Evolutionary conservation across 2,888 invertebrate genomes (phyloP).

Genomic region (Gerris lacustris): DNA sequence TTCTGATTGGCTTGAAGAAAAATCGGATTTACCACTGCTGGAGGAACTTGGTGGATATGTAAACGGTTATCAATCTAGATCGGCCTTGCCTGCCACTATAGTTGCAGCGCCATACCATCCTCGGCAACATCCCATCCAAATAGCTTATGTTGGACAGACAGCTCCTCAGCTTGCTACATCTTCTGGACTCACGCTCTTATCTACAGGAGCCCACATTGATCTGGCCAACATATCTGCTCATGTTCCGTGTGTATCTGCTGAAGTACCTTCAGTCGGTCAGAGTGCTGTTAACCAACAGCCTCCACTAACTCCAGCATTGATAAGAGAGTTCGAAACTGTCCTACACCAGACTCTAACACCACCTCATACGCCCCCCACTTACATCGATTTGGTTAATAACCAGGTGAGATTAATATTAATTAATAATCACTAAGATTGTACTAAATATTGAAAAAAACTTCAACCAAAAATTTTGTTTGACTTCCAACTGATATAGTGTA

Average conservation of each 20-base stretch:
- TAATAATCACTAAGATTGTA: no score
- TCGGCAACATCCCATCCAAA: background rate
- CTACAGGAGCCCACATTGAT: background rate
- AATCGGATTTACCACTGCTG: slow-evolving; percentile 54
- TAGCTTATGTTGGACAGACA: background rate
- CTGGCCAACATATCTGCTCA: background rate
- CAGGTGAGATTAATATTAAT: background rate
- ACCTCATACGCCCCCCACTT: background rate
- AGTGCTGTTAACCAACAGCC: background rate
- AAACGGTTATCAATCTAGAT: background rate
- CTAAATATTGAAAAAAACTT: no score
- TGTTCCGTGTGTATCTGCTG: background rate
- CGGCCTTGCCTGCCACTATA: background rate
- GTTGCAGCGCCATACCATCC: background rate
- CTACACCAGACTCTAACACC: background rate
- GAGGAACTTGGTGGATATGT: slow-evolving; percentile 41
- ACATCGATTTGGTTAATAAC: background rate
- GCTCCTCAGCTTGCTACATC: background rate
- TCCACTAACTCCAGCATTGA: background rate
- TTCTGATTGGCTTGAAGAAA: slow-evolving; percentile 59
- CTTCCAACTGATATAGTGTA: no score
- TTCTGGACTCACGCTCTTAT: background rate
- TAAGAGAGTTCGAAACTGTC: background rate
- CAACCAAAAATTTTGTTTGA: no score
- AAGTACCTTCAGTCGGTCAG: background rate